Evolutionary conservation across 64 coral and sea anemone genomes (phyloP).

Genomic region (Dendronephthya gigantea): DNA sequence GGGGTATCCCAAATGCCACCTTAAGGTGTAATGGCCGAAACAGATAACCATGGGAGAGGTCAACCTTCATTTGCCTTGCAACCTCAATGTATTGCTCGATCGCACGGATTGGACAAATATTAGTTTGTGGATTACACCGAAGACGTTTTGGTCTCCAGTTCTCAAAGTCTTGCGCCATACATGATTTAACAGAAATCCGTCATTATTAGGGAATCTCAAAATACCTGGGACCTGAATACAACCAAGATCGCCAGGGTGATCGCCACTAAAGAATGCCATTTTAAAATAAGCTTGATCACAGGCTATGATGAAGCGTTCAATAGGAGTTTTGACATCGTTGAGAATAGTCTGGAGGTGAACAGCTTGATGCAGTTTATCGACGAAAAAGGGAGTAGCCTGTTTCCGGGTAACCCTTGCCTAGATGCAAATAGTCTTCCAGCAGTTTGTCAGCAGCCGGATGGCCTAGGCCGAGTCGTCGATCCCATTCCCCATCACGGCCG

Average conservation of each 20-base stretch:
- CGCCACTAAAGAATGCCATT: conserved; percentile 17
- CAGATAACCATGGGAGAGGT: no score
- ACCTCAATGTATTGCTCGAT: no score
- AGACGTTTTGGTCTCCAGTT: no score
- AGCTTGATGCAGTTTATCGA: conserved; percentile 12
- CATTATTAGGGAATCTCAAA: neutral
- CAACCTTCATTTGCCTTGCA: no score
- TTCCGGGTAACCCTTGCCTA: conserved; percentile 23
- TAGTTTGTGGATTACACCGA: no score
- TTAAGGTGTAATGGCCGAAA: no score
- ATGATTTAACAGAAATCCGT: neutral
- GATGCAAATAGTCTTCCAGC: conserved; percentile 20
- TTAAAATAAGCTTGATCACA: neutral
- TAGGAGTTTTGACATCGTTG: neutral
- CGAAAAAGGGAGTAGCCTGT: conserved; percentile 26
- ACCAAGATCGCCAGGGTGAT: neutral
- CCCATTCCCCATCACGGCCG: neutral
- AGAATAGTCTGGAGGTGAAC: no score
- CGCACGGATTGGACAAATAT: neutral
- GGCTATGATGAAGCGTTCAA: neutral
- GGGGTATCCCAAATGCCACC: no score
- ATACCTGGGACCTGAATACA: neutral
- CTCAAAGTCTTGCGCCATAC: neutral
- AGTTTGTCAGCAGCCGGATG: neutral
- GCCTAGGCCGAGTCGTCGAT: neutral